A percentile compares a stretch with the other conserved stretches of the same genome.
phyloP scores from a whole-genome alignment of 2,888 invertebrate genomes.

The Drosophila tanythrix region DNA sequence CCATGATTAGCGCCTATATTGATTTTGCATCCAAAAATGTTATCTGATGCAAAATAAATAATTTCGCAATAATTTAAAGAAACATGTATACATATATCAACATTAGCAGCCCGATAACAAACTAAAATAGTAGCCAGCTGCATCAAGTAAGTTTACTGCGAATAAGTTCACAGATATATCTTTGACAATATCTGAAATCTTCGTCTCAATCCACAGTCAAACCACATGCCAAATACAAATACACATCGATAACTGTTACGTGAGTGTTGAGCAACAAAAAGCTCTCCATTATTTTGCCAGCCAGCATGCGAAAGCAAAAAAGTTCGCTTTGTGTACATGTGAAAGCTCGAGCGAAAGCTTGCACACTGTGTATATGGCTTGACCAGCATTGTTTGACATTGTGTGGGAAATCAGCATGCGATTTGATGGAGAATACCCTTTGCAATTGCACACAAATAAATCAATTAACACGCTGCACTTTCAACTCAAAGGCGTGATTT shows the following conservation, averaged over 20 bases:
- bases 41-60: not conserved
- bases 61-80: not conserved
- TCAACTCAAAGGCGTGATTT: conserved; percentile 41
- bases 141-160: not conserved
- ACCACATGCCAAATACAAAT: not conserved
- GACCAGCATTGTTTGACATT: not conserved
- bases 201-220: not conserved
- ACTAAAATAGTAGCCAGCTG: not conserved
- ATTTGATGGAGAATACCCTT: not conserved
- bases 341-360: not conserved
- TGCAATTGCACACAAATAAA: not conserved
- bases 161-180: not conserved
- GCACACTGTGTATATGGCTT: not conserved
- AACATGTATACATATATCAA: not conserved
- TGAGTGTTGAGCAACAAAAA: not conserved
- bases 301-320: not conserved
- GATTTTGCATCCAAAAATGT: not conserved
- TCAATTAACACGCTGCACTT: conserved; percentile 40
- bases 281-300: not conserved
- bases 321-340: not conserved
- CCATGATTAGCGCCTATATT: not conserved
- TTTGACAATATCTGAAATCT: not conserved
- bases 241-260: not conserved
- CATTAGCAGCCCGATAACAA: not conserved
- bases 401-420: not conserved